These are phyloP conservation scores for Cairina moschata DNA, from an alignment of 2,113 vertebrate genomes.

Conservation along the genomic window DNA sequence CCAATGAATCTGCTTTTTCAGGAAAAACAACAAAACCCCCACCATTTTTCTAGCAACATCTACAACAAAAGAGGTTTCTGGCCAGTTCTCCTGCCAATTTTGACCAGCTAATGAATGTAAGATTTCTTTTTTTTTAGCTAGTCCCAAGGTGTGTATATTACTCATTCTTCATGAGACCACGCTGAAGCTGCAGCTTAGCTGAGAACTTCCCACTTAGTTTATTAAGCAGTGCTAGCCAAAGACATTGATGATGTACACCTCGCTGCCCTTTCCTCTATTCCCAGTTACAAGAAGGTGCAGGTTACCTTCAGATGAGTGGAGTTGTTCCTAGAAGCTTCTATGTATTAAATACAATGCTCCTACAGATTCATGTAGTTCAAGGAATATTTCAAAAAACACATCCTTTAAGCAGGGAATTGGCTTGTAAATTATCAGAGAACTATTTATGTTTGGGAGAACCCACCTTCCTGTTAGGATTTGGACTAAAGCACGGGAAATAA, in stretches of 20 bases:
- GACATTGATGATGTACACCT: not conserved
- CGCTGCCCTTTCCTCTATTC: not conserved
- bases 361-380: not conserved
- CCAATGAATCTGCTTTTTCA: not conserved
- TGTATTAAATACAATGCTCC: not conserved
- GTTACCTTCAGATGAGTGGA: rapidly evolving
- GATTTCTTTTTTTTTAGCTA: not conserved
- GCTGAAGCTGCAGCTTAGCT: not conserved
- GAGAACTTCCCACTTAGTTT: not conserved
- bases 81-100: not conserved
- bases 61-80: not conserved
- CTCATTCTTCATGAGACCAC: not conserved
- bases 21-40: not conserved
- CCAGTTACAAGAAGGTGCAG: not conserved
- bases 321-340: not conserved
- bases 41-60: not conserved
- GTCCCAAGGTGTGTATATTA: not conserved
- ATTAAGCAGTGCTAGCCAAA: not conserved
- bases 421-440: not conserved
- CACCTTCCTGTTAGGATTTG: not conserved
- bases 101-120: not conserved
- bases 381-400: not conserved
- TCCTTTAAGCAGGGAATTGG: not conserved
- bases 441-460: not conserved
- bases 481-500: not conserved